Conservation (phyloP, 2,888 invertebrate genomes). For the Lasioglossum figueresi region DNA sequence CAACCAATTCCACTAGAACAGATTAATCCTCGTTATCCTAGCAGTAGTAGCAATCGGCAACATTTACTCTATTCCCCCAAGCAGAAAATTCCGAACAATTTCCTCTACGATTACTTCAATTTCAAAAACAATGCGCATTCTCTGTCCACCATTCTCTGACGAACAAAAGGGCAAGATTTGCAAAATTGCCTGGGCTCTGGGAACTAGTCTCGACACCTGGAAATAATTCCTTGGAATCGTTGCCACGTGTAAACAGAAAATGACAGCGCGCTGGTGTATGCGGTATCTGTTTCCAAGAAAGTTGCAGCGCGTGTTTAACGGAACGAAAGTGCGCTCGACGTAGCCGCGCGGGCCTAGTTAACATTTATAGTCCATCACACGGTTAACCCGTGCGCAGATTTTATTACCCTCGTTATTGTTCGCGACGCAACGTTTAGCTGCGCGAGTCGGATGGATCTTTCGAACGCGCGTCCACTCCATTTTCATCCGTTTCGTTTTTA, state of each 20-base stretch:
- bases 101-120: neutral
- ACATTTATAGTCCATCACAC: constrained; percentile 33
- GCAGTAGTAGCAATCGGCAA: neutral
- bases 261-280: neutral
- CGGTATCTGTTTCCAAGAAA: neutral
- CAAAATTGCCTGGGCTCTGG: neutral
- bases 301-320: neutral
- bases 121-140: neutral
- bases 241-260: neutral
- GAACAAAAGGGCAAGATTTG: neutral
- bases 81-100: constrained; percentile 1
- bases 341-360: constrained; percentile 4
- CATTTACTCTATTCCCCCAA: neutral
- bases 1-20: neutral
- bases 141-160: too few species aligned
- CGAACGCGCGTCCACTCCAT: constrained; percentile 15
- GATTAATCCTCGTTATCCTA: constrained; percentile 3
- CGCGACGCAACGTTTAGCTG: neutral
- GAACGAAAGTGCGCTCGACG: neutral
- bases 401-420: constrained; percentile 24
- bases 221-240: neutral
- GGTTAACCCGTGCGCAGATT: constrained; percentile 28
- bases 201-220: neutral
- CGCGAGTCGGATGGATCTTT: constrained; percentile 30
- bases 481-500: neutral